Conservation (phyloP, 1,140 invertebrate genomes). For the Drosophila lowei region DNA sequence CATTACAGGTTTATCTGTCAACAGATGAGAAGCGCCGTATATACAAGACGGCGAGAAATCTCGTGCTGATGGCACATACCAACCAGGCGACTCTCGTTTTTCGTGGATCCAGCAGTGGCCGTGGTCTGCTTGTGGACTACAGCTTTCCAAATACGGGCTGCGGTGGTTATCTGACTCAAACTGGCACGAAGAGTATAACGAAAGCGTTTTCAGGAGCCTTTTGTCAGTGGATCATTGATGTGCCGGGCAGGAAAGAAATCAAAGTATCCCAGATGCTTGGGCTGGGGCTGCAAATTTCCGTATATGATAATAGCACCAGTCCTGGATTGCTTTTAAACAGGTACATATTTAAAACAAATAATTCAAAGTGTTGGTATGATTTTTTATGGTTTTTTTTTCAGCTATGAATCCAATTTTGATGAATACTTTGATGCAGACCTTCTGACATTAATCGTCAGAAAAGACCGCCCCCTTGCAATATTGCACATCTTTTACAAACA, state of each 20-base stretch:
- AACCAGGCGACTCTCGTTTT: constrained; percentile 89
- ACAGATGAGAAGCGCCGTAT: constrained; percentile 41
- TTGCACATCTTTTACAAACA: neutral
- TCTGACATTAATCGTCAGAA: constrained; percentile 17
- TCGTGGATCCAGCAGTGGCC: constrained; percentile 84
- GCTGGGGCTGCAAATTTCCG: neutral
- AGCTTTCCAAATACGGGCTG: constrained; percentile 84
- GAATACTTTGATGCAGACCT: constrained; percentile 37
- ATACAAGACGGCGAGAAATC: constrained; percentile 24
- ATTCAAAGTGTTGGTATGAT: too few relatives aligned
- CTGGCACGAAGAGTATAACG: constrained; percentile 10
- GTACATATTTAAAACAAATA: neutral
- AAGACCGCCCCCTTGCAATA: rapidly evolving
- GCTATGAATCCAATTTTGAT: rapidly evolving
- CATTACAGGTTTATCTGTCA: constrained; percentile 51
- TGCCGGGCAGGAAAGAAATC: constrained; percentile 43
- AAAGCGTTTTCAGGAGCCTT: too few relatives aligned
- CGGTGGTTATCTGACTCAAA: constrained; percentile 87
- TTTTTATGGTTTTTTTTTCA: neutral
- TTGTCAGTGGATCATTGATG: constrained; percentile 90
- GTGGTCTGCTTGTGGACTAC: constrained; percentile 86
- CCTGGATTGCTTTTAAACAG: constrained; percentile 11
- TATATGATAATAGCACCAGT: constrained; percentile 46
- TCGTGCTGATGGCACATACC: constrained; percentile 84
- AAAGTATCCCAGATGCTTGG: rapidly evolving